Percentiles rank a stretch among this genome's conserved stretches.
Conservation (phyloP, 2,888 invertebrate genomes). For the Tethea ocularis region DNA sequence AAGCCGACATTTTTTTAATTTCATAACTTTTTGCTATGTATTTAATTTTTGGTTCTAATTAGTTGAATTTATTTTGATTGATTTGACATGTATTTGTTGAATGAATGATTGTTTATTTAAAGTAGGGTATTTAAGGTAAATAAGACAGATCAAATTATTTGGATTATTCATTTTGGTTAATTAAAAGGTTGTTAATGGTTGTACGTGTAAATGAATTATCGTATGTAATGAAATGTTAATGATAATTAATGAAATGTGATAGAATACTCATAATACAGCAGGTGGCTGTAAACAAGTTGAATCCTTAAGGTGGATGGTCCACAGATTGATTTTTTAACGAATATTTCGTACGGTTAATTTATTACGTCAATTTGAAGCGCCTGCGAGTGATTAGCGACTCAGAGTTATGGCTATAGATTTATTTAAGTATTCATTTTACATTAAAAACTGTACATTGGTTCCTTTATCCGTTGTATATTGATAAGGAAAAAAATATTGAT, state of each 20-base stretch:
- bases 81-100: not conserved
- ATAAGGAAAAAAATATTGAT: no score
- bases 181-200: not conserved
- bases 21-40: not conserved
- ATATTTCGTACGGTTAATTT: no score
- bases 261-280: conserved; percentile 3
- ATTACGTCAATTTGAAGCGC: no score
- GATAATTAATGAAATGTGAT: conserved; percentile 5
- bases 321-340: no score
- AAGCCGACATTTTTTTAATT: not conserved
- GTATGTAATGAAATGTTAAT: not conserved
- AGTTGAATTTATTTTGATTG: not conserved
- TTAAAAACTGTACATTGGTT: no score
- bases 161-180: not conserved
- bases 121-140: not conserved
- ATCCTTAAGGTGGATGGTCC: not conserved
- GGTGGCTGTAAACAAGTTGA: not conserved
- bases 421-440: no score
- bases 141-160: no score
- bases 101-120: not conserved
- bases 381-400: no score
- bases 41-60: not conserved
- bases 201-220: not conserved
- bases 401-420: no score
- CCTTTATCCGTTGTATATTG: no score